phyloP scores from a whole-genome alignment of 2,113 vertebrate species.

The Cyanoramphus novaezelandiae region DNA sequence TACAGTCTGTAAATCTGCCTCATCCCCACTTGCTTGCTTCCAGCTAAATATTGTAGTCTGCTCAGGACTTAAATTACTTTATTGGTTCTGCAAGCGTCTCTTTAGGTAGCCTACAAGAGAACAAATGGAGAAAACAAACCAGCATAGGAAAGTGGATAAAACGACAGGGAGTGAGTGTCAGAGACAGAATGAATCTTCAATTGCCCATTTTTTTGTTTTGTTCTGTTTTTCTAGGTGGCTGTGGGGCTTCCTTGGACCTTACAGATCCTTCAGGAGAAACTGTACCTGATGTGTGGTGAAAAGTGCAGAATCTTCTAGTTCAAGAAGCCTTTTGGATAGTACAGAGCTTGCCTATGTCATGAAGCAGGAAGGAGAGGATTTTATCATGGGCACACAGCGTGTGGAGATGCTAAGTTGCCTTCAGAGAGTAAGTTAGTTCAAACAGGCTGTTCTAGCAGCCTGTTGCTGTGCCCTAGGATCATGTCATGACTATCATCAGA shows the following conservation, averaged over 20 bases:
- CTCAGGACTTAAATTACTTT: not conserved
- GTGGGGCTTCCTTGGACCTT: not conserved
- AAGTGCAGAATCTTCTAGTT: constrained; percentile 80
- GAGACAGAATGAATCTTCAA: not conserved
- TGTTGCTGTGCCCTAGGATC: not conserved
- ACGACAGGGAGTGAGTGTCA: not conserved
- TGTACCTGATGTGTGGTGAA: constrained; percentile 74
- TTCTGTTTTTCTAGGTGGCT: not conserved
- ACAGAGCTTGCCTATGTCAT: constrained; percentile 72
- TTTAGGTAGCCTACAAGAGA: not conserved
- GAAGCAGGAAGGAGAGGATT: not conserved
- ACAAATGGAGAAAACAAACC: not conserved
- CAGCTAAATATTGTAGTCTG: not conserved
- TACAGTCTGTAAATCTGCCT: not conserved
- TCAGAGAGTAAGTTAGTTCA: not conserved
- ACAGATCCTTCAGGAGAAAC: constrained; percentile 83
- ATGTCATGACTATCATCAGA: not conserved
- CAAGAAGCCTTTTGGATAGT: constrained; percentile 80
- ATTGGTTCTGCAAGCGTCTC: not conserved
- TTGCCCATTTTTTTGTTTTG: not conserved
- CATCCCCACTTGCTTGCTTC: not conserved
- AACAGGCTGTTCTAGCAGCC: not conserved
- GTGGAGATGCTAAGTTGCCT: not conserved
- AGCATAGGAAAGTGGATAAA: not conserved
- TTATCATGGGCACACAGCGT: not conserved